Evolutionary conservation across 37 sponge, comb jelly and placozoan genomes (phyloP), one percentile per base, ranked within the genome.

Genomic region (Aplysina aerophoba): DNA sequence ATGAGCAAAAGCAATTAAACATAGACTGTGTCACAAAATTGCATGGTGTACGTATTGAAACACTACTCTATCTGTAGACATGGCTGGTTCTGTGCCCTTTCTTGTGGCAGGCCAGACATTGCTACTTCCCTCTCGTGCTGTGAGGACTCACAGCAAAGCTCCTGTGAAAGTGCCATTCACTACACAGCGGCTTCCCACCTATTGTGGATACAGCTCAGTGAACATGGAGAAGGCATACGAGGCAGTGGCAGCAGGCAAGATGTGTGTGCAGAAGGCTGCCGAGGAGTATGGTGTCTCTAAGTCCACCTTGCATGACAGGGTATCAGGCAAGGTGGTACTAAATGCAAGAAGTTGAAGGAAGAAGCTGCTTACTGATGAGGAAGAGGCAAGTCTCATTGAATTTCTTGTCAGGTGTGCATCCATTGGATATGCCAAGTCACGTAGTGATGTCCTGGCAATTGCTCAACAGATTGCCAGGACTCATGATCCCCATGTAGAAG

Each of bases 231-330:
- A 19, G 20, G 74, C 74, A 12, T 19, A 38, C 12, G 20, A 31
- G 39, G 41, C 74, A 33, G 74, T 73, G 31, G 14, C 8, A 37
- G 40, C 6, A 73, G 39, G 30, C 14, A 37, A 73, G 30, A 12
- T 73, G 40, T 38, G 74, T 73, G 37, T 73, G 4, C 22, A 40
- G 13, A 12, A 40, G 21, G 81, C 60, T 13, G 81, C 81, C 13
- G 81, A 80, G 35, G 31, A 54, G 81, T 55, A 80, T 31, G 81
- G 81, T 55, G 33, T 80, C 12, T 37, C 81, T 58, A 80, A 55
- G 58, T 55, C 81, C 59, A 80, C 81, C 12, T 21, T 80, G 35
- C 19, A 31, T 13, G 81, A 80, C 59, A 20, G 54, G 20, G 15
- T 14, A 8, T 4, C 16, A 15, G 81, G 81, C 59, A 80, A 31